A percentile compares a stretch with the other conserved stretches of the same genome.
phyloP scores from a whole-genome alignment of 1,140 invertebrate genomes.

The Musca vetustissima region DNA sequence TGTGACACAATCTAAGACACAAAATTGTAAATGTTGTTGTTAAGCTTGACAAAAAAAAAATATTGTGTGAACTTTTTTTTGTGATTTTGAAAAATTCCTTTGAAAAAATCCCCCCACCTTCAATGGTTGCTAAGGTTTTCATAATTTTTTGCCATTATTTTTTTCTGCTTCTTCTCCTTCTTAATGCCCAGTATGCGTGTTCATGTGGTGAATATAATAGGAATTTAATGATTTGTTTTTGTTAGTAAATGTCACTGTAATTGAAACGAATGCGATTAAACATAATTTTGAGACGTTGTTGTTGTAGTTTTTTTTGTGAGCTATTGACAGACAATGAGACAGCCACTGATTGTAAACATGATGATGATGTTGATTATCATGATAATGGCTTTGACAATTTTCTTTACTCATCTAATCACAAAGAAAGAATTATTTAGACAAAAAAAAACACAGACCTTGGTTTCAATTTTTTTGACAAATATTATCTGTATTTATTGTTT shows the following conservation, averaged over 20 bases:
- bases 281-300: constrained; percentile 28
- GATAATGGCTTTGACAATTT: constrained; percentile 7
- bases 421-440: not conserved
- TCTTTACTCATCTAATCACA: not conserved
- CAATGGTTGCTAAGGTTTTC: not conserved
- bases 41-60: constrained; percentile 1
- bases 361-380: not conserved
- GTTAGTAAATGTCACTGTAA: constrained; percentile 25
- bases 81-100: too few relatives aligned
- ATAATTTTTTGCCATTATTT: not conserved
- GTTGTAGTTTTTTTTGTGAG: too few relatives aligned
- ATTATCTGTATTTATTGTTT: not conserved
- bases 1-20: constrained; percentile 3
- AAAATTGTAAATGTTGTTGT: not conserved
- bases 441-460: constrained; percentile 10
- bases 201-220: not conserved
- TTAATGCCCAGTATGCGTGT: not conserved
- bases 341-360: not conserved
- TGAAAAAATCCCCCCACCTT: too few relatives aligned
- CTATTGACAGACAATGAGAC: not conserved
- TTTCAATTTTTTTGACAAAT: not conserved
- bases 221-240: constrained; percentile 22
- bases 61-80: not conserved
- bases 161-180: not conserved
- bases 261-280: constrained; percentile 32